phyloP scores from a whole-genome alignment of 2,113 vertebrate species.

The Sakesphorus luctuosus region DNA sequence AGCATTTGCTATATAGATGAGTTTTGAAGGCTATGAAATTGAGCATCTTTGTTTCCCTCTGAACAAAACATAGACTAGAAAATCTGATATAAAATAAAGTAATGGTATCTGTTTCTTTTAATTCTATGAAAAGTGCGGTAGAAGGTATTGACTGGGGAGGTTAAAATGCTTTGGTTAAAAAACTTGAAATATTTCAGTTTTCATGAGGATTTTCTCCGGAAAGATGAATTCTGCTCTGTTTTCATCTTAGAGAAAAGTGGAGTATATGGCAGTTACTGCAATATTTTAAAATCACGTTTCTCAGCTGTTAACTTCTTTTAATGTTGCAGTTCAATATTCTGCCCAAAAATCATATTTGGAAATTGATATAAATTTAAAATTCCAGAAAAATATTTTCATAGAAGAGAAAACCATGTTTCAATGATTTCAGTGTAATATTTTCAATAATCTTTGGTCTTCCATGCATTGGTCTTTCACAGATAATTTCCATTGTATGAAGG shows the following conservation, averaged over 20 bases:
- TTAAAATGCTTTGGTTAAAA: background rate
- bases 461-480: background rate
- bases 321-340: background rate
- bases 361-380: background rate
- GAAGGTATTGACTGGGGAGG: background rate
- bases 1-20: background rate
- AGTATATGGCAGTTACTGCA: background rate
- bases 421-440: background rate
- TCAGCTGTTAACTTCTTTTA: background rate
- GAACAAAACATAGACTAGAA: background rate
- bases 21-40: background rate
- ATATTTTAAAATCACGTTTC: background rate
- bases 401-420: background rate
- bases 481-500: background rate
- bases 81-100: background rate
- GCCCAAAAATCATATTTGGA: background rate
- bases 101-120: background rate
- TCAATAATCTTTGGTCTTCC: background rate
- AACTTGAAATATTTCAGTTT: background rate
- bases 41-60: background rate
- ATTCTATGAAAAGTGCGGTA: background rate
- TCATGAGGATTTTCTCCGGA: background rate
- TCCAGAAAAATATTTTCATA: background rate
- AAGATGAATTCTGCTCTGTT: background rate
- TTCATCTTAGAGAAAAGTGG: background rate